Conservation (phyloP, 2,113 vertebrate species). For the Tragelaphus buxtoni region DNA sequence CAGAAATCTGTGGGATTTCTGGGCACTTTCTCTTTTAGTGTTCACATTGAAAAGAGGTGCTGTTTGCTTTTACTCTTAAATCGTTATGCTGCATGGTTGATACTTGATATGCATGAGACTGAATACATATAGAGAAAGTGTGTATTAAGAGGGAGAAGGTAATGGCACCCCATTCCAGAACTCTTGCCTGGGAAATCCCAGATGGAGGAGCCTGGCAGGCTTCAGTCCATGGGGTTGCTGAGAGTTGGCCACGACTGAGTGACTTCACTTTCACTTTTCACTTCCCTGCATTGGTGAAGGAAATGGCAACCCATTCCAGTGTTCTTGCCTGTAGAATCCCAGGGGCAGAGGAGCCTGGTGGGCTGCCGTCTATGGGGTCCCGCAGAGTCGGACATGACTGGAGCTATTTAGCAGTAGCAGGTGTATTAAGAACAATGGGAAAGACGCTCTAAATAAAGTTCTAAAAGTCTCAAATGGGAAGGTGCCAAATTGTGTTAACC, state of each 20-base stretch:
- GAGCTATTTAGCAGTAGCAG: neutral
- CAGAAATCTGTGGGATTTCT: neutral
- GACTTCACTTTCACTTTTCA: neutral
- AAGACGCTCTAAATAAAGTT: neutral
- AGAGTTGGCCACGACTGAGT: fast-evolving
- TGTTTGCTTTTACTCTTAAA: neutral
- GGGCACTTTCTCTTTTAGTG: neutral
- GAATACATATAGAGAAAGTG: neutral
- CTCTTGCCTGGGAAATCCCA: neutral
- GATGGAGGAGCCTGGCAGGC: neutral
- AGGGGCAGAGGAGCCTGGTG: neutral
- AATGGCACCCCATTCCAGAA: neutral
- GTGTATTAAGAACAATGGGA: neutral
- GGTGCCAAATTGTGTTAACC: neutral
- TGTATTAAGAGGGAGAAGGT: neutral
- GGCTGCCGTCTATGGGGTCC: fast-evolving
- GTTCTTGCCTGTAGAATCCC: neutral
- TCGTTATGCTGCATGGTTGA: neutral
- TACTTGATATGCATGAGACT: neutral
- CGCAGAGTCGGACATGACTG: fast-evolving
- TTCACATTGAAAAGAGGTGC: neutral
- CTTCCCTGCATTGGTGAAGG: neutral
- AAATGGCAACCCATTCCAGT: neutral
- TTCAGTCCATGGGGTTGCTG: neutral
- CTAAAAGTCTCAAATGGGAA: neutral